A percentile compares a stretch with the other conserved stretches of the same genome.
Evolutionary conservation across 2,113 vertebrate genomes (phyloP).

Genomic region (Nycticryphes semicollaris): DNA sequence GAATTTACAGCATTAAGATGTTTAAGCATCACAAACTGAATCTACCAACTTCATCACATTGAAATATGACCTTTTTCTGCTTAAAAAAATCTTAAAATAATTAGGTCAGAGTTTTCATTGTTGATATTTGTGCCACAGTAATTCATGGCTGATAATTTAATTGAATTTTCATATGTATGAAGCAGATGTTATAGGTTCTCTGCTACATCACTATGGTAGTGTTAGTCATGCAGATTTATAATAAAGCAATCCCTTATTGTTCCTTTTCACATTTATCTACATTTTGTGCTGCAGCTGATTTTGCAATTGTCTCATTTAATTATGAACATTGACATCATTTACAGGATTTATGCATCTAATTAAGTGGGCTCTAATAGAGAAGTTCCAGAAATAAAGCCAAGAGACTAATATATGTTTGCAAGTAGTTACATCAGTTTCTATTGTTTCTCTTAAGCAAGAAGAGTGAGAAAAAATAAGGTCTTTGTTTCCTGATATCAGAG

Average conservation of each 20-base stretch:
- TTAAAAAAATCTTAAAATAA: conserved; percentile 68
- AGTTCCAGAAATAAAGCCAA: conserved; percentile 41
- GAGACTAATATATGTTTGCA: conserved; percentile 24
- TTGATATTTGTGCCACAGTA: conserved; percentile 61
- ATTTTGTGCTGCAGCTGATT: conserved; percentile 50
- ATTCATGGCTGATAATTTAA: conserved; percentile 71
- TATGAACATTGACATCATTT: conserved; percentile 63
- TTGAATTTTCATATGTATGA: conserved; percentile 75
- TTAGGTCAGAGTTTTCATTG: conserved; percentile 63
- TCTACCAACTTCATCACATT: not conserved
- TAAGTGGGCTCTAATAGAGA: conserved; percentile 41
- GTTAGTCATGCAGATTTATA: conserved; percentile 67
- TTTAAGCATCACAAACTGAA: conserved; percentile 22
- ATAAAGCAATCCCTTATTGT: conserved; percentile 22
- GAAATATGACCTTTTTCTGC: conserved; percentile 50
- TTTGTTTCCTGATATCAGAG: not conserved
- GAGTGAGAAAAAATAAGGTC: not conserved
- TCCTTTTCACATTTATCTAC: conserved; percentile 60
- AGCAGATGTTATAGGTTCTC: conserved; percentile 67
- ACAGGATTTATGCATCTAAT: conserved; percentile 64
- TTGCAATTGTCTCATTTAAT: conserved; percentile 67
- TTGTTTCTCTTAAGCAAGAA: conserved; percentile 18
- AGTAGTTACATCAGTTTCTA: conserved; percentile 8
- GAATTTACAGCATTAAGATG: not conserved
- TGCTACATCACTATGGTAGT: conserved; percentile 40